A percentile compares a stretch with the other conserved stretches of the same genome.
Conservation (phyloP, 2,888 invertebrate species). For the Pherbina coryleti region DNA sequence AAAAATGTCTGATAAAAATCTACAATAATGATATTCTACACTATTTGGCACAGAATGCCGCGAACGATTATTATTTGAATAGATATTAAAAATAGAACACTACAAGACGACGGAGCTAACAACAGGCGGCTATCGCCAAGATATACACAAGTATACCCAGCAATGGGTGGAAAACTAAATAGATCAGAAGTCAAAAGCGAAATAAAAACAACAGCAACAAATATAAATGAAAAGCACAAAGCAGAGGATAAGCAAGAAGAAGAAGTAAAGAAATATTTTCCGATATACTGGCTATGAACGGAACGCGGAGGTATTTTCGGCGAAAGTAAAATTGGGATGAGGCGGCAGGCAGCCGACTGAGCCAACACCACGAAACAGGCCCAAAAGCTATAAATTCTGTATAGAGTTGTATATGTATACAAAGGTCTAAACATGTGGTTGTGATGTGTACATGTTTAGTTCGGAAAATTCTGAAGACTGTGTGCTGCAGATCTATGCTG, state of each 20-base stretch:
- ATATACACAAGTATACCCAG: conserved; percentile 6
- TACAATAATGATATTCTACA: conserved; percentile 63
- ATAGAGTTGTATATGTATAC: background rate
- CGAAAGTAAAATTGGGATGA: background rate
- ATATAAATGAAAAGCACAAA: background rate
- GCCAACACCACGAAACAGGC: background rate
- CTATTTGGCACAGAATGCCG: conserved; percentile 58
- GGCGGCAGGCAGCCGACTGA: background rate
- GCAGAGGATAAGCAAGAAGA: background rate
- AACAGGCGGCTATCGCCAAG: conserved; percentile 37
- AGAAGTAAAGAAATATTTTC: background rate
- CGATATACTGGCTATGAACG: conserved; percentile 8
- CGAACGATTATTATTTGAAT: conserved; percentile 60
- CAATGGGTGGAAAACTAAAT: background rate
- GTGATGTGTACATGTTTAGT: conserved; percentile 42
- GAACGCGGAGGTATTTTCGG: conserved; percentile 15
- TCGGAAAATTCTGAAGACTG: conserved; percentile 43
- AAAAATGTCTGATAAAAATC: conserved; percentile 20
- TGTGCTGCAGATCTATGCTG: conserved; percentile 40
- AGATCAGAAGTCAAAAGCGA: background rate
- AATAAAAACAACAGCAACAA: background rate
- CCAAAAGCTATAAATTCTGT: background rate
- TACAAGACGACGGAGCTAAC: conserved; percentile 40
- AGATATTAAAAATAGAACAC: conserved; percentile 48
- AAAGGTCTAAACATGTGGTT: background rate